phyloP scores from a whole-genome alignment of 35 echinoderm and acorn worm genomes.

The Apostichopus japonicus region DNA sequence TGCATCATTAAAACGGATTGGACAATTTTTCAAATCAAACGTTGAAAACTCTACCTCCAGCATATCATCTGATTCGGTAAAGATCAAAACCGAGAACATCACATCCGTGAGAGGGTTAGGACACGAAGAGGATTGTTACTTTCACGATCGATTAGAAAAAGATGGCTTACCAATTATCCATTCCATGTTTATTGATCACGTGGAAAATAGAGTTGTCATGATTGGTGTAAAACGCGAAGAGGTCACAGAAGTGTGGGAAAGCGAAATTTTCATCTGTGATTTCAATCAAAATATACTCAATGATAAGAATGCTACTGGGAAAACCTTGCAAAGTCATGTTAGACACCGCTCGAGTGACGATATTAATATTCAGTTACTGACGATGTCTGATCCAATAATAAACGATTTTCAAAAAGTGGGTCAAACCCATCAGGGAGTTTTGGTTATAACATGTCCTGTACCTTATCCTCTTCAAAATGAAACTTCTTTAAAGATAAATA shows the following conservation, averaged over 20 bases:
- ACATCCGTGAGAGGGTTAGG: not conserved
- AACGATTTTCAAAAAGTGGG: constrained; percentile 64
- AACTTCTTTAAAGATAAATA: constrained; percentile 35
- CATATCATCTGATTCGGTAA: not conserved
- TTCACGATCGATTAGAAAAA: constrained; percentile 35
- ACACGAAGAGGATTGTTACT: constrained; percentile 53
- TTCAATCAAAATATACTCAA: constrained; percentile 16
- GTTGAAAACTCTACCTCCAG: not conserved
- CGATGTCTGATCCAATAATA: constrained; percentile 67
- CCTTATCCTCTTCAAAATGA: constrained; percentile 31
- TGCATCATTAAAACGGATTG: constrained; percentile 2
- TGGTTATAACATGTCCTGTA: constrained; percentile 75
- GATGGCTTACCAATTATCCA: constrained; percentile 62
- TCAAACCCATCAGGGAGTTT: constrained; percentile 46
- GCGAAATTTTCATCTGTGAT: constrained; percentile 61
- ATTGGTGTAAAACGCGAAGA: constrained; percentile 56
- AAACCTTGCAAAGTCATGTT: too few relatives aligned
- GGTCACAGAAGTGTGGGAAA: constrained; percentile 42
- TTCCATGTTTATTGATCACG: constrained; percentile 65
- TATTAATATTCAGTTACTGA: constrained; percentile 15
- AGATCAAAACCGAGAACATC: not conserved
- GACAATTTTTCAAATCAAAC: not conserved
- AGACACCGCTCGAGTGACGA: not conserved
- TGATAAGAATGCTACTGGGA: not conserved
- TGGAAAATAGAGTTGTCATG: constrained; percentile 40